Conservation (phyloP, 1,140 invertebrate species). For the Psilanteris sp. region DNA sequence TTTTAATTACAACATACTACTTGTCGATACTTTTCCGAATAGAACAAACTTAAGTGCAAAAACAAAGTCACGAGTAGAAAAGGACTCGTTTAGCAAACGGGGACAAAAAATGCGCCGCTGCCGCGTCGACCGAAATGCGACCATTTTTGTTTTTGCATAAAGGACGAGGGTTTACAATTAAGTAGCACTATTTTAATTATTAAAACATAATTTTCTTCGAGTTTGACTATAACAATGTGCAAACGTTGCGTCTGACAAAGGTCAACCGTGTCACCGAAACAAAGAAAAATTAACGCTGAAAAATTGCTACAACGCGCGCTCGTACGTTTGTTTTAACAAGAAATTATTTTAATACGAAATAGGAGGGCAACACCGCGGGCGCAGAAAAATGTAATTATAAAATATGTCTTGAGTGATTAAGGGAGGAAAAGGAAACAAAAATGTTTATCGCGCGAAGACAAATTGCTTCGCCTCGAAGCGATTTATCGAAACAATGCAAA, state of each 20-base stretch:
- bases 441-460: not conserved
- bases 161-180: conserved; percentile 23
- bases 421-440: not conserved
- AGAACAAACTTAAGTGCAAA: conserved; percentile 14
- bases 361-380: not conserved
- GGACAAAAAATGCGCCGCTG: no score
- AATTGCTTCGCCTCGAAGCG: conserved; percentile 21
- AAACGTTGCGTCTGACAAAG: conserved; percentile 19
- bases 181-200: conserved; percentile 26
- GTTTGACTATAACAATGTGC: conserved; percentile 19
- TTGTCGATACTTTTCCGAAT: conserved; percentile 33
- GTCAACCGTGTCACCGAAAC: conserved; percentile 17
- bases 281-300: conserved; percentile 45
- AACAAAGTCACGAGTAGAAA: no score
- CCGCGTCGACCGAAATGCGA: no score
- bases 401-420: conserved; percentile 11
- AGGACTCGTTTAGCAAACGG: no score
- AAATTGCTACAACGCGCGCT: conserved; percentile 11
- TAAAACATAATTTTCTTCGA: conserved; percentile 16
- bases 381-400: conserved; percentile 18
- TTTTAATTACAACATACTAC: conserved; percentile 10
- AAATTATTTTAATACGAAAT: conserved; percentile 33
- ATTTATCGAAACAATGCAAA: conserved; percentile 42
- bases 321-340: conserved; percentile 24
- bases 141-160: conserved; percentile 26